Evolutionary conservation across 1,140 invertebrate species (phyloP).

Genomic region (Coelopa frigida): DNA sequence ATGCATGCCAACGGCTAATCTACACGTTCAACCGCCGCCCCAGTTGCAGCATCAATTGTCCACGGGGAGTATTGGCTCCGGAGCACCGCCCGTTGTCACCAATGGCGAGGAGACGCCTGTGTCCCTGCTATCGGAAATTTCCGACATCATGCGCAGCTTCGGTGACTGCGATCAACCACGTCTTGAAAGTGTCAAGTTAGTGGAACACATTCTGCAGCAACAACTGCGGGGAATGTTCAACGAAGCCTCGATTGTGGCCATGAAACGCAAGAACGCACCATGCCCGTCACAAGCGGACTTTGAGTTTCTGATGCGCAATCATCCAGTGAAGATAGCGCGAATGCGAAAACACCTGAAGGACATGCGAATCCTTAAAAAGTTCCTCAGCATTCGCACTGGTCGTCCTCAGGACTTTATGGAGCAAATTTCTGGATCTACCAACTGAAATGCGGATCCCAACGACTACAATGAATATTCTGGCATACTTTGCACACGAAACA

Average conservation of each 20-base stretch:
- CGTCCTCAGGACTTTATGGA: conserved; percentile 33
- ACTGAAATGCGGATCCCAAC: conserved; percentile 35
- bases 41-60: conserved; percentile 6
- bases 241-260: conserved; percentile 37
- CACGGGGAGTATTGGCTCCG: neutral
- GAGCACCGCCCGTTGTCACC: neutral
- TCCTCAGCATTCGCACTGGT: conserved; percentile 34
- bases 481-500: conserved; percentile 41
- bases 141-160: conserved; percentile 43
- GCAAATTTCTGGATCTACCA: conserved; percentile 38
- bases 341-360: conserved; percentile 42
- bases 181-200: conserved; percentile 32
- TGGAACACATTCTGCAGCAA: conserved; percentile 42
- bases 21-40: too few relatives aligned
- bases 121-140: conserved; percentile 36
- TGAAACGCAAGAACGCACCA: conserved; percentile 36
- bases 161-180: conserved; percentile 38
- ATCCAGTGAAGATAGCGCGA: conserved; percentile 39
- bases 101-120: conserved; percentile 19
- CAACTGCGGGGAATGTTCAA: conserved; percentile 41
- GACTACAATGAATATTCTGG: conserved; percentile 39
- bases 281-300: conserved; percentile 40
- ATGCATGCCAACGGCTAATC: neutral
- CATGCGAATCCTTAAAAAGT: conserved; percentile 35
- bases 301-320: conserved; percentile 41